Conservation (phyloP, 1,140 invertebrate genomes). For the Listronotus bonariensis region DNA sequence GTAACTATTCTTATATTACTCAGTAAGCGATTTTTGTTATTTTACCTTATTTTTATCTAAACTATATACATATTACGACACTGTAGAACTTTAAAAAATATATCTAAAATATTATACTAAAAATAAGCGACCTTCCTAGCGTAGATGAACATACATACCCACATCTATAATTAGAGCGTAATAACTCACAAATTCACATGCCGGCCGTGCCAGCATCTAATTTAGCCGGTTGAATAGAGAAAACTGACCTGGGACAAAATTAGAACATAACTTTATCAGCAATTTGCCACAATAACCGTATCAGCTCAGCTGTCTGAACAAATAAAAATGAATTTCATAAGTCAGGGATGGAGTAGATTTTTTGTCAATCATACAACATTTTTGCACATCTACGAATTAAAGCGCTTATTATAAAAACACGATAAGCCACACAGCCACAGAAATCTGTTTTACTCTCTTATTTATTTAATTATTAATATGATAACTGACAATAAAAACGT, state of each 20-base stretch:
- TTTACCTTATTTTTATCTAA: not conserved
- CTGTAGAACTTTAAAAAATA: too few relatives aligned
- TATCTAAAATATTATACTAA: conserved; percentile 1
- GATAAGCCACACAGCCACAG: too few relatives aligned
- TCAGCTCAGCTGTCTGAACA: conserved; percentile 8
- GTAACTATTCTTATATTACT: not conserved
- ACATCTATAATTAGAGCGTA: conserved; percentile 25
- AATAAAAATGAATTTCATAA: not conserved
- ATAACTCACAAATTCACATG: conserved; percentile 17
- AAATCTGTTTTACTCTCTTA: too few relatives aligned
- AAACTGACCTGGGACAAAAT: conserved; percentile 26
- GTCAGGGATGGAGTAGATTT: conserved; percentile 8
- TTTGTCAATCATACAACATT: not conserved
- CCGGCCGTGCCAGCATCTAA: conserved; percentile 1
- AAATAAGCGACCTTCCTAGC: conserved; percentile 10
- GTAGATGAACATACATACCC: conserved; percentile 21
- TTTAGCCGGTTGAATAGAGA: conserved; percentile 21
- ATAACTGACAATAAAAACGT: too few relatives aligned
- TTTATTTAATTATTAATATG: too few relatives aligned
- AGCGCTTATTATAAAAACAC: too few relatives aligned
- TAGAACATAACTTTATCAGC: conserved; percentile 15
- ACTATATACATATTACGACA: not conserved
- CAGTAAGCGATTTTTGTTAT: not conserved
- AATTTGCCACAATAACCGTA: conserved; percentile 15
- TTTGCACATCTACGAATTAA: too few relatives aligned